Conservation (phyloP, 2,888 invertebrate species). For the Cerastoderma edule region DNA sequence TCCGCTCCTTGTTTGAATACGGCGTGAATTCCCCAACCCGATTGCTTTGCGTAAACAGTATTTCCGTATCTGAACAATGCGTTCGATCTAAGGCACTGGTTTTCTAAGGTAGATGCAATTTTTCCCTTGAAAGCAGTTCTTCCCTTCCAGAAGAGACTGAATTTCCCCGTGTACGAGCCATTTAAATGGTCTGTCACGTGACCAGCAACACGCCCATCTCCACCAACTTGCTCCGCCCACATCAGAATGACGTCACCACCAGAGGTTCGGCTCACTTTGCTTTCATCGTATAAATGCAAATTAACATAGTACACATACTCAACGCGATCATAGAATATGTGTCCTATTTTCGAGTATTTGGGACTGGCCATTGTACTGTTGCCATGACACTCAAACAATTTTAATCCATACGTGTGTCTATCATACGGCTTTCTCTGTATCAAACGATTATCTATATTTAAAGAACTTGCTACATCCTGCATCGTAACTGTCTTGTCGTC, state of each 20-base stretch:
- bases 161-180: slow-evolving; percentile 44
- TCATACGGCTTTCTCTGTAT: slow-evolving; percentile 15
- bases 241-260: slow-evolving; percentile 50
- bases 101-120: slow-evolving; percentile 39
- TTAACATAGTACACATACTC: background rate
- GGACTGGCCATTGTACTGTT: slow-evolving; percentile 8
- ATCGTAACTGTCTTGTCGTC: too few relatives aligned
- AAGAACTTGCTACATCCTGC: too few relatives aligned
- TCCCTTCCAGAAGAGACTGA: slow-evolving; percentile 43
- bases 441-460: too few relatives aligned
- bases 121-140: slow-evolving; percentile 36
- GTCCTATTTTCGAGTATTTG: slow-evolving; percentile 1
- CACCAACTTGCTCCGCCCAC: slow-evolving; percentile 35
- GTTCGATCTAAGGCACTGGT: slow-evolving; percentile 35
- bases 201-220: slow-evolving; percentile 44
- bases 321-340: background rate
- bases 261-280: slow-evolving; percentile 15
- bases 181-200: slow-evolving; percentile 41
- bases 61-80: slow-evolving; percentile 48
- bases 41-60: slow-evolving; percentile 37
- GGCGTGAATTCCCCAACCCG: slow-evolving; percentile 42
- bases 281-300: slow-evolving; percentile 11
- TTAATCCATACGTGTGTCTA: slow-evolving; percentile 6
- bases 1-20: background rate
- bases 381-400: slow-evolving; percentile 6